These are phyloP conservation scores for Scaptomyza parva DNA, from an alignment of 2,888 invertebrate species.

Conservation along the genomic window DNA sequence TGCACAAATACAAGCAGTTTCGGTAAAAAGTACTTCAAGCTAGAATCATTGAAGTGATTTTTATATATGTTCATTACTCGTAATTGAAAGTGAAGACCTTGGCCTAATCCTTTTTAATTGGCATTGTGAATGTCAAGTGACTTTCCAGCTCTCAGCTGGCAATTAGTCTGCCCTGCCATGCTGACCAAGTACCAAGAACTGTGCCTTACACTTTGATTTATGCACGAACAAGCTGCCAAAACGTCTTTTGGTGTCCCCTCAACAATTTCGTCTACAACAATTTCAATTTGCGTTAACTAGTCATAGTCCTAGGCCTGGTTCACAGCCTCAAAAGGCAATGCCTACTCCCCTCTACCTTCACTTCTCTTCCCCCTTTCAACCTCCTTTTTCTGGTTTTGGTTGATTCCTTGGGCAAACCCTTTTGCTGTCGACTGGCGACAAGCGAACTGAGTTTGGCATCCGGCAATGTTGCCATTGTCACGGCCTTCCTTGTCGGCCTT, in stretches of 20 bases:
- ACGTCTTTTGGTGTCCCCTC: constrained; percentile 58
- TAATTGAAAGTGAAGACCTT: constrained; percentile 45
- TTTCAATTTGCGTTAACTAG: constrained; percentile 70
- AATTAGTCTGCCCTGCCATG: constrained; percentile 7
- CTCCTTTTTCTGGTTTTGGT: constrained; percentile 1
- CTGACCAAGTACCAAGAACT: constrained; percentile 7
- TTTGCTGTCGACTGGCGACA: constrained; percentile 56
- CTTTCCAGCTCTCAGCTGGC: constrained; percentile 42
- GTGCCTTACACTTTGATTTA: constrained; percentile 60
- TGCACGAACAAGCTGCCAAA: constrained; percentile 69
- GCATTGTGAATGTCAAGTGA: constrained; percentile 57
- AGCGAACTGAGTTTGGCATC: constrained; percentile 36
- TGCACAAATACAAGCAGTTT: not conserved
- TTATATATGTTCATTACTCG: constrained; percentile 5
- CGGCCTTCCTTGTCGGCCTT: constrained; percentile 52
- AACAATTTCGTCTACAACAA: constrained; percentile 53
- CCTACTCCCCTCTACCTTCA: not conserved
- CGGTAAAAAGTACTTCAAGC: too few relatives aligned
- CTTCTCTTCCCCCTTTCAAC: not conserved
- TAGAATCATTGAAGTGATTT: constrained; percentile 7
- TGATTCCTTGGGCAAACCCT: constrained; percentile 55
- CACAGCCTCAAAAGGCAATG: constrained; percentile 42
- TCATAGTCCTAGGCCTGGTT: constrained; percentile 47
- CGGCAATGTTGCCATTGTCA: constrained; percentile 54
- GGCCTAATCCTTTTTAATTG: constrained; percentile 64